phyloP scores from a whole-genome alignment of 2,113 vertebrate species.

The Apaloderma vittatum region DNA sequence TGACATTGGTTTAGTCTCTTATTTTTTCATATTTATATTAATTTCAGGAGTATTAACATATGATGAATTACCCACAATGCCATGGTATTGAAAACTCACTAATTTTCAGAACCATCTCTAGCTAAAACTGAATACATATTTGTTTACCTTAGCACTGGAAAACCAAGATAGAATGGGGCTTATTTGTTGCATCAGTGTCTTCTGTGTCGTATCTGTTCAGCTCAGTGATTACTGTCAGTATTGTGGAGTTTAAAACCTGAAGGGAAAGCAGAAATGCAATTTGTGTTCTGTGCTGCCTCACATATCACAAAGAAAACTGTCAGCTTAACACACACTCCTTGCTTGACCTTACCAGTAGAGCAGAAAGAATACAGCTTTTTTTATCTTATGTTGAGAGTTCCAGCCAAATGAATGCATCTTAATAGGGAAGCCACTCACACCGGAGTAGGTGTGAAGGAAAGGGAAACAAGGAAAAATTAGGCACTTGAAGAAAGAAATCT shows the following conservation, averaged over 20 bases:
- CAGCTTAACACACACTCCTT: neutral
- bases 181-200: neutral
- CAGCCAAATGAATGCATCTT: neutral
- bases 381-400: neutral
- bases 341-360: slow-evolving; percentile 15
- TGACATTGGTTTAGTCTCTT: neutral
- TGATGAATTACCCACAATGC: neutral
- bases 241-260: neutral
- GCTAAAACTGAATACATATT: neutral
- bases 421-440: neutral
- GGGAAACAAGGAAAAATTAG: neutral
- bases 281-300: neutral
- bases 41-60: neutral
- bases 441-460: neutral
- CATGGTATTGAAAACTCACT: neutral
- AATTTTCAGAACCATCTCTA: neutral
- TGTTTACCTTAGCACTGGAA: neutral
- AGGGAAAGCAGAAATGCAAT: neutral
- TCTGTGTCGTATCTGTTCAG: slow-evolving; percentile 22
- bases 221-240: slow-evolving; percentile 20
- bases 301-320: neutral
- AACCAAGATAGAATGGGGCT: neutral
- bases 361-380: neutral
- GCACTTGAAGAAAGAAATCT: neutral
- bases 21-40: neutral